Evolutionary conservation across 1,140 invertebrate species (phyloP), one percentile per base, ranked within the genome.

Genomic region (Elymnias hypermnestra): DNA sequence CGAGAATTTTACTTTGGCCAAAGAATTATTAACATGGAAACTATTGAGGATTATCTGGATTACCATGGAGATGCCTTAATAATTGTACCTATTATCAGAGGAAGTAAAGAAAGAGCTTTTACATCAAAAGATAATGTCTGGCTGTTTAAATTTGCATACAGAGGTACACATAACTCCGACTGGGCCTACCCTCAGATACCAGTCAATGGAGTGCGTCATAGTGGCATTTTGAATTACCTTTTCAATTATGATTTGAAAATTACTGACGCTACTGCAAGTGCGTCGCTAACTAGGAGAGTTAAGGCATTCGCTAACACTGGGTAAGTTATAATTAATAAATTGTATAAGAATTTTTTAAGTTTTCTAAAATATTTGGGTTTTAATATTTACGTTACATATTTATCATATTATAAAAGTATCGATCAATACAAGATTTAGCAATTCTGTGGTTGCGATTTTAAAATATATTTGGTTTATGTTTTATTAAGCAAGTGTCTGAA

Each of bases 21-120:
- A 10, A 63, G 52, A n/a, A 14, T 35, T 4, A 52, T 74, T 5
- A 63, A 59, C 22, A 76, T 77, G 61, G 68, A 56, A 33, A 69
- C 62, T 3, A 77, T 82, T 29, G 63, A 77, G 41, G 75, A 82
- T 49, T 85, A 59, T 36, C 63, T 85, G 15, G 69, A 74, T 7
- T 85, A 73, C 29, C 53, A 74, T 17, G 82, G 82, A 26, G 81
- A 85, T 33, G 64, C 65, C 13, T 57, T 71, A 8, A 48, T 78
- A 13, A 41, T 70, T 3, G 51, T 76, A 2, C 58, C 82, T 3
- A 49, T 64, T 1, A 76, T 74, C 10, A 58, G 64, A 62, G 63
- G 59, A 18, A 57, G 52, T 1, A 57, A 54, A 3, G 73, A 79
- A 46, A 69, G 81, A 42, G 66, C 61, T 0, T 10, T 38, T 0